Evolutionary conservation across 2,888 invertebrate genomes (phyloP).

Genomic region (Diogma glabrata): DNA sequence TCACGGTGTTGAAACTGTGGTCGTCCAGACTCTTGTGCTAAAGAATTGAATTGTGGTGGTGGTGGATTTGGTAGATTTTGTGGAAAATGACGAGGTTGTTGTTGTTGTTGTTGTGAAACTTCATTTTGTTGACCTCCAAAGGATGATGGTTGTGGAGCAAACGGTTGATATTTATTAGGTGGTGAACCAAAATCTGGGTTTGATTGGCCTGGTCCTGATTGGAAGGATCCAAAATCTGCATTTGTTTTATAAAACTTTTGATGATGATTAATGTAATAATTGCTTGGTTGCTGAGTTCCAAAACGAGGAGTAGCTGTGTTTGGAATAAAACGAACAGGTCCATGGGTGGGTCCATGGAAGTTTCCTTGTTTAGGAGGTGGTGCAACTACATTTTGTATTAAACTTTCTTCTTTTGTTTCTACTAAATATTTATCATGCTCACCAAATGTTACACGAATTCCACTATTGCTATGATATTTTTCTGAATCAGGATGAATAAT

Average conservation of each 20-base stretch:
- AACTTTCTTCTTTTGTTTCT: constrained; percentile 47
- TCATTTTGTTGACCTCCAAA: background rate
- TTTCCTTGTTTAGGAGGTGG: constrained; percentile 26
- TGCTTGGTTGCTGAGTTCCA: constrained; percentile 1
- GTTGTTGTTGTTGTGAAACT: background rate
- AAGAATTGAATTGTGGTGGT: too few species aligned
- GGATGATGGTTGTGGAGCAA: background rate
- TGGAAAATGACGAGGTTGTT: constrained; percentile 6
- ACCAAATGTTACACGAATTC: constrained; percentile 73
- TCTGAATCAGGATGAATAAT: constrained; percentile 81
- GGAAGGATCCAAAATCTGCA: background rate
- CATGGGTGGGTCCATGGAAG: constrained; percentile 7
- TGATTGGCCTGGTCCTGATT: background rate
- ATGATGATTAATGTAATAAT: constrained; percentile 2
- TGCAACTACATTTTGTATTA: constrained; percentile 50
- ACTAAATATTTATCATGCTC: constrained; percentile 38
- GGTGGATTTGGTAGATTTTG: too few species aligned
- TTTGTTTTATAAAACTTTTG: constrained; percentile 1
- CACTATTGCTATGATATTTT: constrained; percentile 66
- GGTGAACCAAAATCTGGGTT: background rate
- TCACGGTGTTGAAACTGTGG: constrained; percentile 13
- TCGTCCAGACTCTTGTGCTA: too few species aligned
- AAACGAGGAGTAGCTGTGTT: background rate
- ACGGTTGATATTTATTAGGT: background rate
- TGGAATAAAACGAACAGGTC: background rate